A percentile compares a stretch with the other conserved stretches of the same genome.
These are phyloP conservation scores for Periplaneta americana DNA, from an alignment of 1,140 invertebrate genomes.

Conservation along the genomic window DNA sequence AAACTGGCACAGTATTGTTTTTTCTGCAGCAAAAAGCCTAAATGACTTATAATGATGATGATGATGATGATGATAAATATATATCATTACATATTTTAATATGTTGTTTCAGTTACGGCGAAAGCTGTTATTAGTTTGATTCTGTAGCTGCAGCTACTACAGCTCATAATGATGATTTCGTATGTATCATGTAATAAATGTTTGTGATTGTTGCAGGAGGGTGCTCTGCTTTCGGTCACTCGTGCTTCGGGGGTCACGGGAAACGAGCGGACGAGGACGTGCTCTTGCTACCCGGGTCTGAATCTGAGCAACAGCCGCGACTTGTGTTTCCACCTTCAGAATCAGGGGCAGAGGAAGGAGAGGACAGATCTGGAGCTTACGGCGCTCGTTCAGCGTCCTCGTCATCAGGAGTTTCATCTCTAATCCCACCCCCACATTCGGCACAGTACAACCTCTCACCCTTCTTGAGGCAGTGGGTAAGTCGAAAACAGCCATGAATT, in stretches of 20 bases:
- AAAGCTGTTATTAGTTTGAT: no score
- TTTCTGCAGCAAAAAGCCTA: no score
- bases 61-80: no score
- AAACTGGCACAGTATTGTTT: no score
- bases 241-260: conserved; percentile 58
- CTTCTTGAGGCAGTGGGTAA: conserved; percentile 36
- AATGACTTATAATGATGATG: no score
- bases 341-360: not conserved
- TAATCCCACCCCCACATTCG: not conserved
- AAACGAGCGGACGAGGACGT: conserved; percentile 37
- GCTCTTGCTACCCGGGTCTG: not conserved
- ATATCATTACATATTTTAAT: no score
- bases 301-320: conserved; percentile 19
- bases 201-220: conserved; percentile 38
- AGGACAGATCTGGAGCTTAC: not conserved
- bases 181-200: no score
- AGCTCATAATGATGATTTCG: no score
- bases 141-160: no score
- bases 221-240: conserved; percentile 56
- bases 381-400: not conserved
- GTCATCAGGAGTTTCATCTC: no score
- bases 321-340: conserved; percentile 27
- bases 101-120: no score
- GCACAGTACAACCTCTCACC: conserved; percentile 27
- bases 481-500: not conserved